Conservation (phyloP, 2,113 vertebrate genomes). For the Cnemophilus loriae region DNA sequence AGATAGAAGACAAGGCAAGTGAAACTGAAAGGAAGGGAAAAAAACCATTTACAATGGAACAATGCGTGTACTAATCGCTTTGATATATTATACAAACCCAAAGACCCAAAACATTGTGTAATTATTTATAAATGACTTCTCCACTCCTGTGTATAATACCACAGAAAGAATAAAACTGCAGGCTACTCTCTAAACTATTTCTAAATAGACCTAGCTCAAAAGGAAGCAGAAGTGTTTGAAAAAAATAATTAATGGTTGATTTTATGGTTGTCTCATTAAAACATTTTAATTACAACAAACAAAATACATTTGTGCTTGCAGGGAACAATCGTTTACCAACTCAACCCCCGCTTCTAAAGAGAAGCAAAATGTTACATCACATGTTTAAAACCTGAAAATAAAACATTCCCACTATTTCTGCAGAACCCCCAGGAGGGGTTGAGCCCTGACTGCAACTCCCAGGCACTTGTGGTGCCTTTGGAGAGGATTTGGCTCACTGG, state of each 20-base stretch:
- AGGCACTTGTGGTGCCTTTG: not conserved
- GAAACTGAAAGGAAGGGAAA: conserved; percentile 90
- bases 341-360: not conserved
- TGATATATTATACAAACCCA: conserved; percentile 99
- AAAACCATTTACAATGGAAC: conserved; percentile 91
- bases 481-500: fast-evolving
- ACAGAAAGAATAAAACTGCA: conserved; percentile 94
- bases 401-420: not conserved
- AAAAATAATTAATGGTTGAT: conserved; percentile 98
- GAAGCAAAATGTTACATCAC: conserved; percentile 7
- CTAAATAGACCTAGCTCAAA: conserved; percentile 87
- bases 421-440: not conserved
- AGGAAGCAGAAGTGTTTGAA: conserved; percentile 85
- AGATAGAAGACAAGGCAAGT: conserved; percentile 92
- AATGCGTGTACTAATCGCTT: conserved; percentile 99
- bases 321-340: conserved; percentile 64
- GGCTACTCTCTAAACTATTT: conserved; percentile 93
- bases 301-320: conserved; percentile 77
- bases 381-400: conserved; percentile 7
- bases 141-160: conserved; percentile 87
- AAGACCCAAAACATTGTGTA: conserved; percentile 99
- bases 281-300: conserved; percentile 96
- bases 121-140: conserved; percentile 99
- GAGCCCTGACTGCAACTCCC: not conserved
- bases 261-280: conserved; percentile 99